phyloP scores from a whole-genome alignment of 2,888 invertebrate genomes.

The Acrobasis suavella region DNA sequence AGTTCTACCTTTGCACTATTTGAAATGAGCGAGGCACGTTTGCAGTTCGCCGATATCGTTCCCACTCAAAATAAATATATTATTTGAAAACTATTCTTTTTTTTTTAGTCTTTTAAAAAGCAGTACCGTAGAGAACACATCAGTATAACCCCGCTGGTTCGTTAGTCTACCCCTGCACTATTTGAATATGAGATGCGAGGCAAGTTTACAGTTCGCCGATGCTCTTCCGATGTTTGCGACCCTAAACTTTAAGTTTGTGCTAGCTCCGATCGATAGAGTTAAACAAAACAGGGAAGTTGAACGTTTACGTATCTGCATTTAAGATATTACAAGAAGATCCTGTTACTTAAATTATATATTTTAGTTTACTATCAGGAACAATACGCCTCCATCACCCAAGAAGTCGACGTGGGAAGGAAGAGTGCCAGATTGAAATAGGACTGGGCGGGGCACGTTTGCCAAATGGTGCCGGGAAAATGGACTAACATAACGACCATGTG shows the following conservation, averaged over 20 bases:
- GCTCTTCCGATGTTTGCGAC: conserved; percentile 61
- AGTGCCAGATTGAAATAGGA: too few relatives aligned
- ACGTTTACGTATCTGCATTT: conserved; percentile 15
- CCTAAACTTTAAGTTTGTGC: conserved; percentile 70
- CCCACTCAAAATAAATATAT: too few relatives aligned
- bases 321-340: conserved; percentile 15
- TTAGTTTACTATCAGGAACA: too few relatives aligned
- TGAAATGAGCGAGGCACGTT: too few relatives aligned
- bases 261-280: conserved; percentile 60
- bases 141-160: conserved; percentile 51
- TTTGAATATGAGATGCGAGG: conserved; percentile 77
- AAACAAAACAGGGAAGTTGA: conserved; percentile 40
- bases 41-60: too few relatives aligned
- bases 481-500: too few relatives aligned
- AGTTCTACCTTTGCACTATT: too few relatives aligned
- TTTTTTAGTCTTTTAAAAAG: neutral
- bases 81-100: neutral
- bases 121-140: neutral
- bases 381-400: too few relatives aligned
- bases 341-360: too few relatives aligned
- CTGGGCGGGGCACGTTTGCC: too few relatives aligned
- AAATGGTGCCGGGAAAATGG: too few relatives aligned
- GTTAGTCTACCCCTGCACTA: conserved; percentile 74
- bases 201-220: conserved; percentile 62
- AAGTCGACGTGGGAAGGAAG: too few relatives aligned